These are phyloP conservation scores for Mnemiopsis leidyi DNA, from an alignment of 37 sponge, comb jelly and placozoan genomes.

Conservation along the genomic window DNA sequence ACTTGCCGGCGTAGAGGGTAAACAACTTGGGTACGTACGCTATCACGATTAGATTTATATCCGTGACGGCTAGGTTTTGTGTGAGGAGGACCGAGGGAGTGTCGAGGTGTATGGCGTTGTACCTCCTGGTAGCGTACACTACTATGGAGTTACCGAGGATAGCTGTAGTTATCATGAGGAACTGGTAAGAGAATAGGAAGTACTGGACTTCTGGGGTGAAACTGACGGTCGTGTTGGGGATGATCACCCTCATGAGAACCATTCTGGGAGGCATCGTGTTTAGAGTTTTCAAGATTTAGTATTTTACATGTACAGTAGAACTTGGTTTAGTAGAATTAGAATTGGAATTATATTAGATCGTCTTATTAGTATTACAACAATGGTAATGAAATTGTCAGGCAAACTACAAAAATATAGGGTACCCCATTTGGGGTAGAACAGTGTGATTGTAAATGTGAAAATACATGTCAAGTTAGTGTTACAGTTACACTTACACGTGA, in stretches of 20 bases:
- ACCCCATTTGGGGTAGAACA: too few relatives aligned
- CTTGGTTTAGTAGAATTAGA: too few relatives aligned
- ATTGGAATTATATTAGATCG: too few relatives aligned
- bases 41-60: neutral
- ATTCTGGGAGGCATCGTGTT: neutral
- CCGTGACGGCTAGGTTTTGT: conserved; percentile 38
- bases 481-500: too few relatives aligned
- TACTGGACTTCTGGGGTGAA: neutral
- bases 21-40: conserved; percentile 38
- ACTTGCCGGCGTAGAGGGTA: neutral
- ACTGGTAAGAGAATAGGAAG: conserved; percentile 56
- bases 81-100: conserved; percentile 38
- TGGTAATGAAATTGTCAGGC: too few relatives aligned
- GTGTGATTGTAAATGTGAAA: too few relatives aligned
- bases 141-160: conserved; percentile 44
- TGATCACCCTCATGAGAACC: neutral
- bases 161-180: conserved; percentile 42
- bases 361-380: too few relatives aligned
- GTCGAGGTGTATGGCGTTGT: conserved; percentile 57
- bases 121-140: conserved; percentile 34
- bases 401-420: too few relatives aligned
- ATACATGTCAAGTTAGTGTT: too few relatives aligned
- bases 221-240: conserved; percentile 47
- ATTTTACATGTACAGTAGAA: too few relatives aligned
- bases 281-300: neutral